Conservation (phyloP, 2,797 vertebrate species). For the Diplodus puntazzo region DNA sequence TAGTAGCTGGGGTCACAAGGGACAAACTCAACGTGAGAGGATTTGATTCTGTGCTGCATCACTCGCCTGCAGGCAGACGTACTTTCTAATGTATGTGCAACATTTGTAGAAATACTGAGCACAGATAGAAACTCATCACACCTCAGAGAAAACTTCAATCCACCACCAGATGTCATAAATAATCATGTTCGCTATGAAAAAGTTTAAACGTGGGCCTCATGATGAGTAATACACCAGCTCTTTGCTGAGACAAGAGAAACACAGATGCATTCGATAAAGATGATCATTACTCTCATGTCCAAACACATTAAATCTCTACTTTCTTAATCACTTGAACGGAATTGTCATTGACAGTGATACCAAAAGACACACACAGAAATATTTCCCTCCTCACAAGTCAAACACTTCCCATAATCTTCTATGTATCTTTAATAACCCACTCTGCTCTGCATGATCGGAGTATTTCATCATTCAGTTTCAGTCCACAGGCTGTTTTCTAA, state of each 20-base stretch:
- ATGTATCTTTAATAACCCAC: constrained; percentile 35
- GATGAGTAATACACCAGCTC: constrained; percentile 50
- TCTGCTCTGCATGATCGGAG: constrained; percentile 45
- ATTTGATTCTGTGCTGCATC: constrained; percentile 5
- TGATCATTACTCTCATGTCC: constrained; percentile 21
- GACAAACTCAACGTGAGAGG: constrained; percentile 1
- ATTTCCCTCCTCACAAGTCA: not conserved
- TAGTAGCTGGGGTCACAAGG: not conserved
- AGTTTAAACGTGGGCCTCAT: constrained; percentile 23
- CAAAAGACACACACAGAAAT: not conserved
- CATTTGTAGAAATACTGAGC: constrained; percentile 1
- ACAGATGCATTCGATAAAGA: constrained; percentile 32
- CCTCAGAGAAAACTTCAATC: constrained; percentile 21
- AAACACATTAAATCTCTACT: not conserved
- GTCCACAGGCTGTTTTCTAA: constrained; percentile 33
- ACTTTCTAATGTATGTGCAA: not conserved
- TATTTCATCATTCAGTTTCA: constrained; percentile 54
- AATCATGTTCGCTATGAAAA: constrained; percentile 19
- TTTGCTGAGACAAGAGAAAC: constrained; percentile 29
- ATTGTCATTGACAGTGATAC: not conserved
- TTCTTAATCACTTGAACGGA: constrained; percentile 13
- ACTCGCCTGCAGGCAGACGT: not conserved
- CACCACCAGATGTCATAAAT: constrained; percentile 14
- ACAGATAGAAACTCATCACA: constrained; percentile 12
- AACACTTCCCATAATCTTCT: constrained; percentile 6